These are phyloP conservation scores for Venturia canescens DNA, from an alignment of 1,140 invertebrate genomes.

Conservation along the genomic window DNA sequence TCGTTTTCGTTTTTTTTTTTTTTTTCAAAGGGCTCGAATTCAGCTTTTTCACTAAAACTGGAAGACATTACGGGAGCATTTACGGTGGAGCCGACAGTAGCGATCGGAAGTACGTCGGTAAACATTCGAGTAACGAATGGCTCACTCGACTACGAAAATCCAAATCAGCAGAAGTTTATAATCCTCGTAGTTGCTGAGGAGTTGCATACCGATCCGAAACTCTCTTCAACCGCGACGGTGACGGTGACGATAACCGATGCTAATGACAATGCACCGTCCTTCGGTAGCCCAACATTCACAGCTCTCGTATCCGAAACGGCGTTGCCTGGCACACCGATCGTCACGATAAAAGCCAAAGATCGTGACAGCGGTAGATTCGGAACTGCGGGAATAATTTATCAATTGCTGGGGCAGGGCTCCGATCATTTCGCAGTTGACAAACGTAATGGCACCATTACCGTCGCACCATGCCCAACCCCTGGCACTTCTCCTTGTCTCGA, in stretches of 20 bases:
- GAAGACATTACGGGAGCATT: conserved; percentile 90
- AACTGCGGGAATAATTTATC: conserved; percentile 89
- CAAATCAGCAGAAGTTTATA: conserved; percentile 94
- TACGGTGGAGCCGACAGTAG: conserved; percentile 87
- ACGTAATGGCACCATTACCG: conserved; percentile 88
- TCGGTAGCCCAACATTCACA: conserved; percentile 85
- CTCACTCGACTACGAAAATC: conserved; percentile 92
- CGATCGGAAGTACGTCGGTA: conserved; percentile 87
- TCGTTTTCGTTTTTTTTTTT: background rate
- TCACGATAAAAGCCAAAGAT: conserved; percentile 88
- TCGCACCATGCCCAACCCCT: conserved; percentile 85
- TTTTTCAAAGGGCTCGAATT: conserved; percentile 82
- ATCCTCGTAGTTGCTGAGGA: conserved; percentile 92
- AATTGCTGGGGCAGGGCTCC: conserved; percentile 88
- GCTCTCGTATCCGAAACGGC: conserved; percentile 86
- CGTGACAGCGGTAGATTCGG: conserved; percentile 88
- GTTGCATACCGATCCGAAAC: conserved; percentile 83
- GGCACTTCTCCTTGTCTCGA: conserved; percentile 86
- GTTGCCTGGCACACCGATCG: conserved; percentile 82
- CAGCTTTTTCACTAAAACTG: conserved; percentile 86
- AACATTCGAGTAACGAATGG: conserved; percentile 89
- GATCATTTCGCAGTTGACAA: conserved; percentile 90
- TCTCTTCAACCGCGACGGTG: conserved; percentile 92
- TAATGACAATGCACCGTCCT: conserved; percentile 93
- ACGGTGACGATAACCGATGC: conserved; percentile 89